Conservation (phyloP, 2,797 vertebrate species). For the Valencia hispanica region DNA sequence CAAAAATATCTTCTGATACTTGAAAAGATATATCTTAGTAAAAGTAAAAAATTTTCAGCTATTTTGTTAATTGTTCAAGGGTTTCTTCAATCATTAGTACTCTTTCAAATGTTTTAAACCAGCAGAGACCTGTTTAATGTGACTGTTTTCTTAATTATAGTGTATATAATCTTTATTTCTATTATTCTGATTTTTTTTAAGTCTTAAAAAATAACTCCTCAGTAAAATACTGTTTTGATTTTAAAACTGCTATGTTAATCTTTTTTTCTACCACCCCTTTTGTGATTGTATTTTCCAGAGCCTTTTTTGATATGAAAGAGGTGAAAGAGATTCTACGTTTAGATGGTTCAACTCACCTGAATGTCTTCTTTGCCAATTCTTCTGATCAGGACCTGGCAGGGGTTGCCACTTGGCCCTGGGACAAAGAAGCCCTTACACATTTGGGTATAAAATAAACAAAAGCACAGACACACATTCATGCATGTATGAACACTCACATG, state of each 20-base stretch:
- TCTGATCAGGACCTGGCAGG: slow-evolving; percentile 97
- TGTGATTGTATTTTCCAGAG: slow-evolving; percentile 78
- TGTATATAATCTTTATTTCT: slow-evolving; percentile 20
- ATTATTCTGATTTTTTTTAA: slow-evolving; percentile 29
- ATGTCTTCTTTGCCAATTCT: slow-evolving; percentile 98
- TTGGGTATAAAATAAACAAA: slow-evolving; percentile 84
- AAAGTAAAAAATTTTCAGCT: neutral
- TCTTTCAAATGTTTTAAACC: too few relatives aligned
- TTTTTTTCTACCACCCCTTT: neutral
- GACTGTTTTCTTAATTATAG: slow-evolving; percentile 24
- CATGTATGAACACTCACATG: slow-evolving; percentile 22
- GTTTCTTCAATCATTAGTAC: neutral
- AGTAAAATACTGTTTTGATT: slow-evolving; percentile 20
- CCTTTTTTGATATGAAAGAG: slow-evolving; percentile 97
- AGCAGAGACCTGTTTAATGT: neutral
- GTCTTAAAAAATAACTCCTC: slow-evolving; percentile 23
- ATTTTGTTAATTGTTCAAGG: neutral
- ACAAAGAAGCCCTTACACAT: slow-evolving; percentile 97
- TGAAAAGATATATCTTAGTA: neutral
- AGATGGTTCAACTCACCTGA: slow-evolving; percentile 96
- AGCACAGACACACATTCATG: slow-evolving; percentile 31
- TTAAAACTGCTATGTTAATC: slow-evolving; percentile 19
- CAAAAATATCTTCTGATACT: neutral
- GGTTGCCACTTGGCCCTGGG: slow-evolving; percentile 98
- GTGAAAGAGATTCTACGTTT: slow-evolving; percentile 93